Percentiles rank a stretch among this genome's conserved stretches.
Evolutionary conservation across 1,140 invertebrate genomes (phyloP).

Genomic region (Hyposmocoma kahamanoa): DNA sequence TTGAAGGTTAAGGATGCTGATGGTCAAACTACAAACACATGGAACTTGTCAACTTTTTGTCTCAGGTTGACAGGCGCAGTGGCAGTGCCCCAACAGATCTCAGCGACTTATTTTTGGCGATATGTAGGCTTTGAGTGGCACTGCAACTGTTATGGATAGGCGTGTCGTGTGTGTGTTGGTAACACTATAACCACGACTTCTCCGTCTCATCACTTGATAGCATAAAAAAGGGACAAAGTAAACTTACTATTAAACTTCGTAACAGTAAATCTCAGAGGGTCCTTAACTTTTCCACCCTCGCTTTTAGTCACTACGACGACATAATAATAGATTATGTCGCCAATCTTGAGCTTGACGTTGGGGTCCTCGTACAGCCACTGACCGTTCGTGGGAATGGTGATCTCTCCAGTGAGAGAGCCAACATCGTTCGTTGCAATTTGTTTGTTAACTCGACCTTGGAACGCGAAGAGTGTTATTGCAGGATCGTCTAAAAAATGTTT

Average conservation of each 20-base stretch:
- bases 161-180: too few species aligned
- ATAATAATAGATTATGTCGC: constrained; percentile 64
- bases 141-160: too few species aligned
- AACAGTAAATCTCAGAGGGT: constrained; percentile 24
- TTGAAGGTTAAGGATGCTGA: too few species aligned
- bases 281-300: constrained; percentile 27
- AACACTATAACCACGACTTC: too few species aligned
- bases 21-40: too few species aligned
- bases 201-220: too few species aligned
- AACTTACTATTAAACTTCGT: constrained; percentile 8
- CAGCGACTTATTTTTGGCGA: too few species aligned
- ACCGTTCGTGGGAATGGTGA: constrained; percentile 24
- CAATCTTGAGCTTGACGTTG: constrained; percentile 30
- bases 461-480: constrained; percentile 42
- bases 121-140: too few species aligned
- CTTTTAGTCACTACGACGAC: constrained; percentile 42
- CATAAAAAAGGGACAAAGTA: too few species aligned
- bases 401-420: constrained; percentile 33
- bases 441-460: constrained; percentile 52
- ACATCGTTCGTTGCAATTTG: constrained; percentile 19
- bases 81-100: too few species aligned
- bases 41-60: too few species aligned
- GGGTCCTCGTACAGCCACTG: constrained; percentile 46
- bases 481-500: constrained; percentile 41
- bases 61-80: too few species aligned